These are phyloP conservation scores for Episyrphus balteatus DNA, from an alignment of 1,140 invertebrate genomes.

Conservation along the genomic window DNA sequence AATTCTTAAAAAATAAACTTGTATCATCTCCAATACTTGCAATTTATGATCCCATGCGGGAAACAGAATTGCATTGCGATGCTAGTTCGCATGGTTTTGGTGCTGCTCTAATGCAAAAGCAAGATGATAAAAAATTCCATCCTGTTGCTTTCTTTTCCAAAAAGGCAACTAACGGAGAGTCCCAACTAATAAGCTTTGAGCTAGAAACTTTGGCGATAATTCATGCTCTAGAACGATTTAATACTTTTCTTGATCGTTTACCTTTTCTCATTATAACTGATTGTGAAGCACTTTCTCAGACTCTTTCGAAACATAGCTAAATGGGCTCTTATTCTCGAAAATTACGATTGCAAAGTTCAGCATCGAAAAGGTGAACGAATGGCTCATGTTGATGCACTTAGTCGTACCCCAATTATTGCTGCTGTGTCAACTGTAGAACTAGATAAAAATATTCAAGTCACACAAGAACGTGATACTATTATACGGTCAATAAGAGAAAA, in stretches of 20 bases:
- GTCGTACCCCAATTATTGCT: conserved; percentile 1
- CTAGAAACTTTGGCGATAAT: not conserved
- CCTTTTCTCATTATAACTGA: not conserved
- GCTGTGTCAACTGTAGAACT: not conserved
- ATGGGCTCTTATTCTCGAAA: conserved; percentile 21
- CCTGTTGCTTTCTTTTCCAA: not conserved
- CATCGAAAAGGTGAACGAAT: conserved; percentile 9
- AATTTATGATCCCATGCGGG: conserved; percentile 1
- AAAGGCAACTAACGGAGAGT: not conserved
- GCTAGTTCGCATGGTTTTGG: conserved; percentile 18
- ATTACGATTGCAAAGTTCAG: conserved; percentile 15
- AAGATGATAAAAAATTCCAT: not conserved
- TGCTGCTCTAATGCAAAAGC: conserved; percentile 16
- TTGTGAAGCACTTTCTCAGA: not conserved
- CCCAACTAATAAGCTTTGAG: not conserved
- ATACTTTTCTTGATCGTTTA: not conserved
- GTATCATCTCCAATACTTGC: conserved; percentile 18
- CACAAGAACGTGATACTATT: not conserved
- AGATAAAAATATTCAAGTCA: not conserved
- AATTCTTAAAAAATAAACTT: conserved; percentile 14
- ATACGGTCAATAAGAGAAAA: not conserved
- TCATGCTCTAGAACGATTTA: not conserved
- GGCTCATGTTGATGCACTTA: conserved; percentile 20
- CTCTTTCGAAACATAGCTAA: conserved; percentile 10
- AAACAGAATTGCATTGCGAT: conserved; percentile 24